Base-by-base conservation (phyloP, 1,140 invertebrate genomes). In the Caenorhabditis tropicalis region DNA sequence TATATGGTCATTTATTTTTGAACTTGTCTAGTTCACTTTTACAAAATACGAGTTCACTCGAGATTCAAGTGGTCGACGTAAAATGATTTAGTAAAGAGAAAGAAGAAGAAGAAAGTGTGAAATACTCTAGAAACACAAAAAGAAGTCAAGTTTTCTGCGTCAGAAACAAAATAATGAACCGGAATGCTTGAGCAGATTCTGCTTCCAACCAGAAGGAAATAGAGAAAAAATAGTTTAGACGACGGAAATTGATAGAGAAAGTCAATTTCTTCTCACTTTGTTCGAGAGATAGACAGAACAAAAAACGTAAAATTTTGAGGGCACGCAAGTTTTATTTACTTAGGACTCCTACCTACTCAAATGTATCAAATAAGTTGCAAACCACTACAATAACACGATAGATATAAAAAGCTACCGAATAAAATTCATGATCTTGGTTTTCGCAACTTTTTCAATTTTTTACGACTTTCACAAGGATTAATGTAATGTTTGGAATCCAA, bases 181-280 rank as follows among this genome's bases (percentile, higher is more conserved):
- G 27, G 24, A 24, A 56, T 51, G 15, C 48, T 21, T 12, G 21
- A 21, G 53, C 19, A n/a, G 21, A 29, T n/a, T 4, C 21, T 56
- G 2, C 53, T 24, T 12, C 19, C 24, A 56, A 51, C 49, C 49
- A 51, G 49, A 51, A 51, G 12, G 43, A 46, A n/a, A n/a, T n/a
- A 16, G 43, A 46, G 6, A 65, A 65, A 21, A 65, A 65, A 36
- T 65, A 19, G 58, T 65, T 65, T 31, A 21, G 31, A 36, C 16
- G 9, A 43, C 33, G 36, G 65, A 74, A 74, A 74, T 74, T 74
- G 65, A 74, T 74, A 74, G 65, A 74, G 65, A 74, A 74, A 74
- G 65, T 43, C 65, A 46, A 39, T 74, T 74, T 74, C 36, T 74
- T 74, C 33, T 39, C 65, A 74, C 36, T 74, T 74, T 39, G 19